These are phyloP conservation scores for Halichoeres trimaculatus DNA, from an alignment of 2,113 vertebrate genomes.

Conservation along the genomic window DNA sequence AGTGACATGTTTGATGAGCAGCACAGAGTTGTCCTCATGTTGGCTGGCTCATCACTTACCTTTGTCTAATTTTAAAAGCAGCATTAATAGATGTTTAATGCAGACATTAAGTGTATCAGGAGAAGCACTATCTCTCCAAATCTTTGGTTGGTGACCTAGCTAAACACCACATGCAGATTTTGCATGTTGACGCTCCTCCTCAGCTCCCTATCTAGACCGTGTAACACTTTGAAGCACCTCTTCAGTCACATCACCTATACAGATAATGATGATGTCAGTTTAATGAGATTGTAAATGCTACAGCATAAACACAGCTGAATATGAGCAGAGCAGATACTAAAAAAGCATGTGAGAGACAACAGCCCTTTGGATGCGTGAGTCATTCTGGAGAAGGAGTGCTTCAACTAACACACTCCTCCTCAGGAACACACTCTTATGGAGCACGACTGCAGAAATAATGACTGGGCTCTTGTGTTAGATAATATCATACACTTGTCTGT, in stretches of 20 bases:
- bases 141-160: too few species aligned
- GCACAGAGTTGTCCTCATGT: too few species aligned
- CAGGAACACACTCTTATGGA: not conserved
- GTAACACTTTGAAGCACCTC: too few species aligned
- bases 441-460: slow-evolving; percentile 15
- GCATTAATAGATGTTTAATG: not conserved
- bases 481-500: not conserved
- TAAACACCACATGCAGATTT: too few species aligned
- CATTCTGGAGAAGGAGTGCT: slow-evolving; percentile 6
- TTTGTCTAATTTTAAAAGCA: not conserved
- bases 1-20: too few species aligned
- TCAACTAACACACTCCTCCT: not conserved
- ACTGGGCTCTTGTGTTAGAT: not conserved
- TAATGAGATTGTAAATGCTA: not conserved
- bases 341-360: not conserved
- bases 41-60: too few species aligned
- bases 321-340: not conserved
- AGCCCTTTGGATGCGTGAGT: not conserved
- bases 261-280: slow-evolving; percentile 1
- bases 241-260: not conserved
- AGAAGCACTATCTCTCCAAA: too few species aligned
- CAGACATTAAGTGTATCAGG: too few species aligned
- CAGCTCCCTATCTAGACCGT: too few species aligned
- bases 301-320: slow-evolving; percentile 8
- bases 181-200: too few species aligned